These are phyloP conservation scores for Chironomus striatipennis DNA, from an alignment of 1,140 invertebrate genomes.

Conservation along the genomic window DNA sequence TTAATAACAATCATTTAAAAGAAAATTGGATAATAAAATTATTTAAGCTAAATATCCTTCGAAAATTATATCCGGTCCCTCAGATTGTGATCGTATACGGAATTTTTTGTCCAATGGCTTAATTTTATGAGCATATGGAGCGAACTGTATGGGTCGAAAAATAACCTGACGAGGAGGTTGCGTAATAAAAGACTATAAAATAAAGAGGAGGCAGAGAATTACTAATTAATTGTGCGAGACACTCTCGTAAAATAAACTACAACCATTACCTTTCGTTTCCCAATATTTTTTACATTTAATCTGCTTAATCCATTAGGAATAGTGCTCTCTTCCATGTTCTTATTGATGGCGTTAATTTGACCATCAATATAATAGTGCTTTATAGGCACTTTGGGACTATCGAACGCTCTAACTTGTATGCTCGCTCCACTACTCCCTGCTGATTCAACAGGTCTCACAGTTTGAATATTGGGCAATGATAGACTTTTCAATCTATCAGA, in stretches of 20 bases:
- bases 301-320: neutral
- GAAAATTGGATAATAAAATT: neutral
- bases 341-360: conserved; percentile 18
- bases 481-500: conserved; percentile 21
- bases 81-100: neutral
- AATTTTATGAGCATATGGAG: neutral
- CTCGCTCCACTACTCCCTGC: neutral
- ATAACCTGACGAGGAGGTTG: neutral
- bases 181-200: neutral
- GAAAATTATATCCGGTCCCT: neutral
- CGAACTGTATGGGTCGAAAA: neutral
- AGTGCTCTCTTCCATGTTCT: neutral
- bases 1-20: neutral
- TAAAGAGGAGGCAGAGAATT: no score
- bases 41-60: conserved; percentile 17
- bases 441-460: conserved; percentile 18
- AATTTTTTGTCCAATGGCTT: conserved; percentile 11
- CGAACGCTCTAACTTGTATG: neutral
- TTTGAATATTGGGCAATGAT: neutral
- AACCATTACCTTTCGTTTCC: neutral
- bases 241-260: neutral
- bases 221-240: no score
- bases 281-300: neutral
- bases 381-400: conserved; percentile 22
- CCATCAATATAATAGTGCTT: neutral